Evolutionary conservation across 1,140 invertebrate genomes (phyloP), one percentile per base, ranked within the genome.

Genomic region (Brachionus calyciflorus): DNA sequence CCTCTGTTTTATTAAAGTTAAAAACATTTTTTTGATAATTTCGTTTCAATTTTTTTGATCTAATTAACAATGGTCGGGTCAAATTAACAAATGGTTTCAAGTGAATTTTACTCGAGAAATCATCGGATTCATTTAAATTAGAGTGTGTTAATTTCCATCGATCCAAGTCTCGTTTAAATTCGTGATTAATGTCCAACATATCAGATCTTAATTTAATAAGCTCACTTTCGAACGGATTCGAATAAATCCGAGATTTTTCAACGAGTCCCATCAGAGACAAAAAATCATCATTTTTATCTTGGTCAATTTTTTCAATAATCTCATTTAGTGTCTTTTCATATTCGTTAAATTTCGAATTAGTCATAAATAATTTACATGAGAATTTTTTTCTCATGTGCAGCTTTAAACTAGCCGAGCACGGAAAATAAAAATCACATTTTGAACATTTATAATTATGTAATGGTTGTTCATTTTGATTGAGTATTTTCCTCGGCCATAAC

Each of bases 361-460:
- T 73, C 69, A 73, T 73, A 33, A 55, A 73, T 28, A 73, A 73
- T 51, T 55, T 73, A 24, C 69, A 73, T 2, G 6, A 37, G 24
- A 51, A 55, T 30, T 73, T 73, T 49, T 49, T 55, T 10, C 14
- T 21, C 9, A 51, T 49, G 28, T 73, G 69, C 6, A 73, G 46
- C 12, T 73, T 49, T 1, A 73, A 33, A 33, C 30, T 40, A 0
- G 69, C 69, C 19, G 30, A 40, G 10, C 69, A 73, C 0, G 69
- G 69, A 73, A 73, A 73, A 49, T 51, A 49, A 41, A 73, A 73
- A 21, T 46, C 69, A 5, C 69, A 73, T 33, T 73, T 55, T 44
- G 2, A 9, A 55, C 69, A 73, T 17, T 49, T 53, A 46, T 73
- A 73, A 19, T 55, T 49, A 33, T 73, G 69, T 28, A 73, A 33